Conservation (phyloP, 2,888 invertebrate genomes). For the Hesperia comma region DNA sequence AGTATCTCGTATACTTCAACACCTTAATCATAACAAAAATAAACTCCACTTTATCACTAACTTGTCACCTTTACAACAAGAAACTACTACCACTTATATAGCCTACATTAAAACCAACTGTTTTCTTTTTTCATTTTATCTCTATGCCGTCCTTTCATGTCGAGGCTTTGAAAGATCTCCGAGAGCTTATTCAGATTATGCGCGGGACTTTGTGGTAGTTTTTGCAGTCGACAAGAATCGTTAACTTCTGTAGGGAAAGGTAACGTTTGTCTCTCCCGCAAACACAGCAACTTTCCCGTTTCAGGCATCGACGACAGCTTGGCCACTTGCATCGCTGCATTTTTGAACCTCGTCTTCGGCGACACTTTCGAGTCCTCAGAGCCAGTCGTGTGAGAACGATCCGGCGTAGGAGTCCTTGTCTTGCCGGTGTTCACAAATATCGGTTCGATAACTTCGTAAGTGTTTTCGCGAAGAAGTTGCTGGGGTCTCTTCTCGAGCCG, state of each 20-base stretch:
- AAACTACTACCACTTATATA: slow-evolving; percentile 33
- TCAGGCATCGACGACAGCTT: slow-evolving; percentile 69
- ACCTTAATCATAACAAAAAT: slow-evolving; percentile 57
- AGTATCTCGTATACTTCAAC: slow-evolving; percentile 50
- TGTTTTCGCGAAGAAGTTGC: slow-evolving; percentile 72
- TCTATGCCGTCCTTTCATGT: slow-evolving; percentile 69
- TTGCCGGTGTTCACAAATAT: slow-evolving; percentile 62
- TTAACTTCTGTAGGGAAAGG: slow-evolving; percentile 54
- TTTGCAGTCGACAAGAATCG: slow-evolving; percentile 60
- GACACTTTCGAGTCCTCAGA: slow-evolving; percentile 54
- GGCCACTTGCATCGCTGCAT: slow-evolving; percentile 71
- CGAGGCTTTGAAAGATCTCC: slow-evolving; percentile 74
- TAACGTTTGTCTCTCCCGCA: slow-evolving; percentile 68
- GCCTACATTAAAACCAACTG: slow-evolving; percentile 72
- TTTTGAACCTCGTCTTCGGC: slow-evolving; percentile 73
- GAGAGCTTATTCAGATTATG: slow-evolving; percentile 70
- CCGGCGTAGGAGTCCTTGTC: slow-evolving; percentile 49
- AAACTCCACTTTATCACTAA: slow-evolving; percentile 53
- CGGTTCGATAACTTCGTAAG: slow-evolving; percentile 76
- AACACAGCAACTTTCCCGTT: slow-evolving; percentile 71
- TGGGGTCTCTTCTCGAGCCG: slow-evolving; percentile 60
- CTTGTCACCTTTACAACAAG: slow-evolving; percentile 50
- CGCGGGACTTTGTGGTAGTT: slow-evolving; percentile 63
- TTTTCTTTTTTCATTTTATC: slow-evolving; percentile 76
- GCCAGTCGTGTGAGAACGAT: slow-evolving; percentile 35